Evolutionary conservation across 2,888 invertebrate genomes (phyloP), one percentile per base, ranked within the genome.

Genomic region (Perithous albicinctus): DNA sequence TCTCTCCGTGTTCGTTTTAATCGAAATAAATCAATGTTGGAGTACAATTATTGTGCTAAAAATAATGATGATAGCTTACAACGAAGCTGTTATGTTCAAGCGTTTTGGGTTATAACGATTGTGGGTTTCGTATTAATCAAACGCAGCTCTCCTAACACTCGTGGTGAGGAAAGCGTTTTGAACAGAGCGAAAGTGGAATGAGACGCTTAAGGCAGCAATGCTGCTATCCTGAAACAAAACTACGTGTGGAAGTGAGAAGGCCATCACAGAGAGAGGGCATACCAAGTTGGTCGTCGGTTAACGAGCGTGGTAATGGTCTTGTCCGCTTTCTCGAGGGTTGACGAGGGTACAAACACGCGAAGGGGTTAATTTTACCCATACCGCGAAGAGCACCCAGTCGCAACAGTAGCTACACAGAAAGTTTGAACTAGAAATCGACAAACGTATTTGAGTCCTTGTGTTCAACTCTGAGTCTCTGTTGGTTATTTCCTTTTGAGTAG

Each of bases 381-480:
- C n/a, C 26, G 41, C 15, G 38, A 69, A 80, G 26, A 54, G 15
- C 61, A 15, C 15, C 2, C 56, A 26, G 54, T 41, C 32, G 59
- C 18, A 59, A 59, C 59, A 1, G 56, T 29, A 12, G 29, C 56
- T 23, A 54, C 7, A 15, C 32, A 18, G 29, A 41, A 23, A 78
- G 72, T 41, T 8, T 18, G 12, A 72, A 61, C 35, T 8, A 20
- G 26, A 61, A 51, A 63, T 46, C 72, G 59, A 15, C 38, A 67
- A 75, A 81, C 73, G 51, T 70, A 70, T 82, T 85, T 82, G 74
- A 82, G 66, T 51, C 59, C 76, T 80, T 82, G 80, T 81, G 8
- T 20, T 15, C n/a, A 43, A 6, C n/a, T 32, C 3, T 15, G 82
- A 20, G 32, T 32, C 3, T 10, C 3, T 1, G 6, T 41, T 23